These are phyloP conservation scores for Opisthograptis luteolata DNA, from an alignment of 2,888 invertebrate species.

Conservation along the genomic window DNA sequence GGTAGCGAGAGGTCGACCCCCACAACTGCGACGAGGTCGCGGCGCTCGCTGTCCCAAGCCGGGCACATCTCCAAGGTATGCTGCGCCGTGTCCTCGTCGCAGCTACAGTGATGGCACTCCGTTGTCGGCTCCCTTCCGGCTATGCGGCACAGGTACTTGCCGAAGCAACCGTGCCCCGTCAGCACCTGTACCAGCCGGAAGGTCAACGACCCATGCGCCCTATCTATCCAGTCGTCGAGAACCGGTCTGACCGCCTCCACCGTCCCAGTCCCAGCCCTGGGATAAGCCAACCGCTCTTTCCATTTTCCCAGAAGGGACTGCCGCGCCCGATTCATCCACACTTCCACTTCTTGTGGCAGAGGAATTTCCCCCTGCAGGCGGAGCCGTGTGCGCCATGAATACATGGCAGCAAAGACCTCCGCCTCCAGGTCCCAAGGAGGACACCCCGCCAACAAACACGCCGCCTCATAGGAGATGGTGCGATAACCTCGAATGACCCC, in stretches of 20 bases:
- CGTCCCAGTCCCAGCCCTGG: neutral
- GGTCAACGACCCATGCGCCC: no score
- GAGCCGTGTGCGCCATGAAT: neutral
- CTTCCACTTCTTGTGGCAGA: neutral
- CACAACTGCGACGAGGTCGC: conserved; percentile 9
- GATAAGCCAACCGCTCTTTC: neutral
- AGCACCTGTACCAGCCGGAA: no score
- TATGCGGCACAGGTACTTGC: conserved; percentile 3
- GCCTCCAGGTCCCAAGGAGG: conserved; percentile 18
- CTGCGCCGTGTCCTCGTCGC: conserved; percentile 9
- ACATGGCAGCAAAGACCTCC: neutral
- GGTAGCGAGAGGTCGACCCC: conserved; percentile 6
- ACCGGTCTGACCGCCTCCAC: neutral
- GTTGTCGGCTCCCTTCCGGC: conserved; percentile 4
- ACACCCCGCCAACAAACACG: conserved; percentile 7
- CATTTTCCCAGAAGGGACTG: neutral
- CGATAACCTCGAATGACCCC: conserved; percentile 11
- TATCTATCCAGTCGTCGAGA: neutral
- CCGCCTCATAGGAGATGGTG: conserved; percentile 14
- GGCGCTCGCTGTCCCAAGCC: conserved; percentile 25
- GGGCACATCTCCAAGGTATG: conserved; percentile 12
- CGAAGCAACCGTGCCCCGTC: no score
- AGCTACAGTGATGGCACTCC: conserved; percentile 6
- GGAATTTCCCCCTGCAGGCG: neutral
- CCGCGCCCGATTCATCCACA: neutral